Base-by-base conservation (phyloP, 1,140 invertebrate species). In the Brachionus angularis region DNA sequence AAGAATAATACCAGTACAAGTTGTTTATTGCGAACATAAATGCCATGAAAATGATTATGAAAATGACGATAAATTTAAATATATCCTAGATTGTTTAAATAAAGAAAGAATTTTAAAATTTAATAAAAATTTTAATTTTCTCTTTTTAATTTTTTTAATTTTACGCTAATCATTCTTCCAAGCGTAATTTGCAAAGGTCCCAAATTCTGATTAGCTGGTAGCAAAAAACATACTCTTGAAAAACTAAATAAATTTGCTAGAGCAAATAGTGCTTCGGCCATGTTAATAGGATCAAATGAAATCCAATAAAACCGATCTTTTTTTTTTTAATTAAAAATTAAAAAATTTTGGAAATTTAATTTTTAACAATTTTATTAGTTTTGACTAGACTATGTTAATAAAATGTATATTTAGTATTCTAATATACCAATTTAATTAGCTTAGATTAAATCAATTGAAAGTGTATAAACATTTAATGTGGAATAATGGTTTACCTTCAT, bases 11-110 rank as follows among this genome's bases (percentile, higher is more conserved):
- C 80, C 80, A 81, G 73, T 81, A 81, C 5, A 81, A 73, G 71
- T 81, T 81, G 73, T 81, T 79, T 12, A 81, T 75, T 34, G 79
- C 78, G n/a, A 81, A 79, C 80, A 81, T 81, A 69, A 81, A 81
- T 46, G 79, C 79, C 74, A 81, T 78, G 71, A 81, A 73, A 34
- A 81, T 76, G 29, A 78, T 42, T 1, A 74, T 46, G 64, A 78
- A 75, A 18, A 78, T 58, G 1, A 74, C 73, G 42, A 76, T 62
- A 72, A 78, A 78, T 71, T 78, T 78, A 36, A 75, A 31, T 33
- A 78, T 76, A 69, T 78, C 80, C 80, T 81, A 71, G 0, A 75
- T 70, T 46, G 33, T 49, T 49, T 42, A 36, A 46, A 29, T 16
- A 34, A 29, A 44, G 53, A 61, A 46, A 14, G 14, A 16, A 44